Base-by-base conservation (phyloP, 2,113 vertebrate species). In the Egretta garzetta region DNA sequence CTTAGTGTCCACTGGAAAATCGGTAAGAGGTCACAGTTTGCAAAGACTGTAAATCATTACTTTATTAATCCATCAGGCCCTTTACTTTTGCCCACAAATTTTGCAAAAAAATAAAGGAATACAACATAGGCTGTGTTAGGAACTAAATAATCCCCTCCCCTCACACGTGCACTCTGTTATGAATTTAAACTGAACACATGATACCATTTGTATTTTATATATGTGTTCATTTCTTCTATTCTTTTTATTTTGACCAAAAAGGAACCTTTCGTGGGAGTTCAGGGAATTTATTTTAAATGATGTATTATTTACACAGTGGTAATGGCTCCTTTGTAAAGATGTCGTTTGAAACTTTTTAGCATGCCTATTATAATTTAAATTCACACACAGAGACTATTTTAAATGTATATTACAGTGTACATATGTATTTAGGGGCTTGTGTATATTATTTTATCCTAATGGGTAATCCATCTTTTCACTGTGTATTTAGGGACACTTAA, bases 391-490 rank as follows among this genome's bases (percentile, higher is more conserved):
- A 95, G 95, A 90, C 95, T 95, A 94, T 94, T 97, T 96, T 96
- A 95, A 85, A 91, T 66, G 67, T 92, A 94, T 93, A 91, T 96
- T 97, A 96, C 71, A 80, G 89, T 93, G 90, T 96, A 92, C 88
- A 81, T 96, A 82, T 89, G 92, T 93, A 96, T 97, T 97, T 96
- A 97, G 96, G 89, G 86, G 86, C 82, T 95, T 96, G 96, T 89
- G 95, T 93, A 59, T 97, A 95, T 95, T 97, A 96, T 96, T 96
- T 97, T 90, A 93, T 93, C 96, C 94, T 97, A 98, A 97, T 96
- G 95, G 90, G 95, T 96, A 95, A 97, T 97, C 91, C 77, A 88
- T 97, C 94, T 97, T 97, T 96, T 97, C 86, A 67, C 83, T 95
- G 88, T 94, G 87, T 96, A 93, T 97, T 97, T 97, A 97, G 96